Evolutionary conservation across 1,140 invertebrate species (phyloP).

Genomic region (Drosophila ambigua): DNA sequence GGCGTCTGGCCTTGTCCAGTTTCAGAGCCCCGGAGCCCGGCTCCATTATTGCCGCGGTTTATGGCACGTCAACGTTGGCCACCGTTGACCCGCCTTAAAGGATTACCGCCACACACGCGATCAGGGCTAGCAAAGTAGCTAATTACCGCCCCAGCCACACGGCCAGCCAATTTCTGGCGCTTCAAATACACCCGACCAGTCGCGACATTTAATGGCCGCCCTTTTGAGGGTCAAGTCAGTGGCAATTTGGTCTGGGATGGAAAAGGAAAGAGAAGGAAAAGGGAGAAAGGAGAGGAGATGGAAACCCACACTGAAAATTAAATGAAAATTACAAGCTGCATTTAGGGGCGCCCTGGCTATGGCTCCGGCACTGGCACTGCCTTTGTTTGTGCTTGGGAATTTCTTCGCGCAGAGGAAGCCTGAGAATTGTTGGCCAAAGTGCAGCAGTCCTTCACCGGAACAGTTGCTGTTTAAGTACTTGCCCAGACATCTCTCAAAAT

Average conservation of each 20-base stretch:
- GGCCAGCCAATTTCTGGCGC: conserved; percentile 55
- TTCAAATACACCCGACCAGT: conserved; percentile 49
- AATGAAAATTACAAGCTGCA: conserved; percentile 75
- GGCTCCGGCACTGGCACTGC: neutral
- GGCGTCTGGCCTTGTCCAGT: too few species aligned
- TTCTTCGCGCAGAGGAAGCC: conserved; percentile 14
- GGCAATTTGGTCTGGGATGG: conserved; percentile 47
- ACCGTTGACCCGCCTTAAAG: conserved; percentile 60
- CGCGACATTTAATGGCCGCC: conserved; percentile 76
- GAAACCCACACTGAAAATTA: conserved; percentile 71
- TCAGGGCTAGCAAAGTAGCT: conserved; percentile 50
- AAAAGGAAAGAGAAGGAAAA: neutral
- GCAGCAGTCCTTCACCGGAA: conserved; percentile 10
- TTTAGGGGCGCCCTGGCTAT: conserved; percentile 38
- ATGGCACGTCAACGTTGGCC: conserved; percentile 58
- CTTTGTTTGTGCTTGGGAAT: conserved; percentile 31
- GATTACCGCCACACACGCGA: conserved; percentile 75
- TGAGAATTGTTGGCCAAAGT: conserved; percentile 13
- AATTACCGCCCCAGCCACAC: conserved; percentile 55
- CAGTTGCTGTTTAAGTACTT: neutral
- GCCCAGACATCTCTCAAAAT: conserved; percentile 17
- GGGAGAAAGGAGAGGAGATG: neutral
- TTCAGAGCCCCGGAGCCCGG: neutral
- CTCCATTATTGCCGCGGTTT: conserved; percentile 52
- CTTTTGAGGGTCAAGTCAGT: conserved; percentile 73